A percentile compares a stretch with the other conserved stretches of the same genome.
phyloP scores from a whole-genome alignment of 2,888 invertebrate genomes.

The Pteria penguin region DNA sequence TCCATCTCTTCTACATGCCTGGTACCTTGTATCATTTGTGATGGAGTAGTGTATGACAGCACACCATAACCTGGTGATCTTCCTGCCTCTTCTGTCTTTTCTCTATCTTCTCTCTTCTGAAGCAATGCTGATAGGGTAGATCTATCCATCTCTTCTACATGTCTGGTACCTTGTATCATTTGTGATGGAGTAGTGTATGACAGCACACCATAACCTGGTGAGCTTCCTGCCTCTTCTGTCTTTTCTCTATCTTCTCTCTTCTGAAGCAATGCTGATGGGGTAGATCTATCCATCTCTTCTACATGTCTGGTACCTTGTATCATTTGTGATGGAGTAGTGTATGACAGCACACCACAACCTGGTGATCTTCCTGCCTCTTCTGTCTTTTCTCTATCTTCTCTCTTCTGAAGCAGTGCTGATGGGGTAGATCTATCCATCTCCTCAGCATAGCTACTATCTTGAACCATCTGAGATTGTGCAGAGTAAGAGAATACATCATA shows the following conservation, averaged over 20 bases:
- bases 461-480: slow-evolving; percentile 5
- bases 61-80: slow-evolving; percentile 15
- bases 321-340: slow-evolving; percentile 14
- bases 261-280: slow-evolving; percentile 29
- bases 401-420: slow-evolving; percentile 25
- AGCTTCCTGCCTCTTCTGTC: not conserved
- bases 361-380: not conserved
- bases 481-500: slow-evolving; percentile 10
- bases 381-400: not conserved
- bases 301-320: not conserved
- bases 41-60: slow-evolving; percentile 16
- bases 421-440: slow-evolving; percentile 9
- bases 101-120: slow-evolving; percentile 8
- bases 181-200: slow-evolving; percentile 16
- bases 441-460: not conserved
- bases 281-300: not conserved
- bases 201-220: slow-evolving; percentile 13
- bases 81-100: not conserved
- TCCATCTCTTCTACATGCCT: not conserved
- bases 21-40: not conserved
- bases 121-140: slow-evolving; percentile 27
- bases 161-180: not conserved
- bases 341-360: slow-evolving; percentile 10
- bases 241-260: slow-evolving; percentile 3
- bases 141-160: not conserved